Percentiles rank a stretch among this genome's conserved stretches.
These are phyloP conservation scores for Ciconia boyciana DNA, from an alignment of 2,113 vertebrate genomes.

Conservation along the genomic window DNA sequence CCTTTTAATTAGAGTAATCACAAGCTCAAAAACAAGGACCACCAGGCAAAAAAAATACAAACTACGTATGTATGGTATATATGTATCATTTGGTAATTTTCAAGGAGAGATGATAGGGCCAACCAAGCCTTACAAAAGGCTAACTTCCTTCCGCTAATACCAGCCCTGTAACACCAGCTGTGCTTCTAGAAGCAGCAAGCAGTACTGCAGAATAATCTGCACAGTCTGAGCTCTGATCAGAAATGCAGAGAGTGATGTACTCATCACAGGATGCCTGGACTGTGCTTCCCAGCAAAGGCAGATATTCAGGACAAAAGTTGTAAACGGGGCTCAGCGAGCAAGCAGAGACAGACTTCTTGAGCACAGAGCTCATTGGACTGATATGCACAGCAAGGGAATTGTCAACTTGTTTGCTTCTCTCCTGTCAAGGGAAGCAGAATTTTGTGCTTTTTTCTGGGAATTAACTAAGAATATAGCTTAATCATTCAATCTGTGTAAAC, in stretches of 20 bases:
- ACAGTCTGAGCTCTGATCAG: not conserved
- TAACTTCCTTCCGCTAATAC: not conserved
- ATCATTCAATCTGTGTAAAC: not conserved
- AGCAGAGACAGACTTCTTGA: not conserved
- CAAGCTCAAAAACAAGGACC: not conserved
- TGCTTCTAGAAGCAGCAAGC: not conserved
- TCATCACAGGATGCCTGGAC: not conserved
- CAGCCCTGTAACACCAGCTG: not conserved
- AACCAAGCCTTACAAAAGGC: not conserved
- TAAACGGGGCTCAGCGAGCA: not conserved
- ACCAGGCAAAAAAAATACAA: not conserved
- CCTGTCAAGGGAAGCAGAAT: not conserved
- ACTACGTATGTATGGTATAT: fast-evolving
- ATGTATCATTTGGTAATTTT: not conserved
- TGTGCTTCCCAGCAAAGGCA: not conserved
- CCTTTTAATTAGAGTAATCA: not conserved
- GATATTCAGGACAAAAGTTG: not conserved
- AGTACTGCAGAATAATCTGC: not conserved
- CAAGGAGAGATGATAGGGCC: not conserved
- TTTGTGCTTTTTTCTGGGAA: not conserved
- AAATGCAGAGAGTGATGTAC: not conserved
- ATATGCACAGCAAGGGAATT: not conserved
- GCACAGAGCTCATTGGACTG: not conserved
- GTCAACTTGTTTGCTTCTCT: not conserved
- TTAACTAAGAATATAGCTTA: not conserved